Evolutionary conservation across 2,113 vertebrate genomes (phyloP), one percentile per base, ranked within the genome.

Genomic region (Galeopterus variegatus): DNA sequence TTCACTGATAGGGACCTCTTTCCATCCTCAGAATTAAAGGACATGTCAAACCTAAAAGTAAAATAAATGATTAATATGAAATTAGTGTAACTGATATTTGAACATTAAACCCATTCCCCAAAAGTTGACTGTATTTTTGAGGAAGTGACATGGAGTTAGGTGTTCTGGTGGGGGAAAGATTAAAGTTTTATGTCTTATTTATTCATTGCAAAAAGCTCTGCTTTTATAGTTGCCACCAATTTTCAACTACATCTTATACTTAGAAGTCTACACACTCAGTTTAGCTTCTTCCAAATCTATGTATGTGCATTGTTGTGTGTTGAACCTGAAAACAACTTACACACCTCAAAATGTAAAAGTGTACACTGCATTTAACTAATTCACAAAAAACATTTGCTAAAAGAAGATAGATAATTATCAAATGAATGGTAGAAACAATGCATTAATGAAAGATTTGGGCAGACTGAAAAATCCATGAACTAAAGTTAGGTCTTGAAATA

Each of bases 41-140:
- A 54, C 15, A 45, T 5, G 2, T 56, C 26, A 70, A 15, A 54
- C 1, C 0, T 67, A 36, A 69, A 89, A 69, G 60, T 13, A 73
- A 91, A 91, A 90, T 54, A 90, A 94, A 67, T 41, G 8, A 64
- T 36, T 80, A 45, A 87, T 93, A n/a, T 92, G 15, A 92, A 62
- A 56, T 67, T 65, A 1, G 6, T 62, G 1, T 31, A 83, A 91
- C 8, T 92, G 33, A 13, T 75, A 69, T 67, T 80, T 92, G 12
- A 69, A 80, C 15, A 11, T 58, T 70, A 50, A 81, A 19, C 11
- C 0, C 0, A 8, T 41, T 85, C 18, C 56, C 17, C 31, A 85
- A 62, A 64, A 45, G 70, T 48, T n/a, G 5, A 93, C 24, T n/a
- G 33, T 72, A 19, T 48, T 18, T 50, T n/a, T 48, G 6, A 8